Conservation (phyloP, 1,140 invertebrate genomes). For the Mya arenaria region DNA sequence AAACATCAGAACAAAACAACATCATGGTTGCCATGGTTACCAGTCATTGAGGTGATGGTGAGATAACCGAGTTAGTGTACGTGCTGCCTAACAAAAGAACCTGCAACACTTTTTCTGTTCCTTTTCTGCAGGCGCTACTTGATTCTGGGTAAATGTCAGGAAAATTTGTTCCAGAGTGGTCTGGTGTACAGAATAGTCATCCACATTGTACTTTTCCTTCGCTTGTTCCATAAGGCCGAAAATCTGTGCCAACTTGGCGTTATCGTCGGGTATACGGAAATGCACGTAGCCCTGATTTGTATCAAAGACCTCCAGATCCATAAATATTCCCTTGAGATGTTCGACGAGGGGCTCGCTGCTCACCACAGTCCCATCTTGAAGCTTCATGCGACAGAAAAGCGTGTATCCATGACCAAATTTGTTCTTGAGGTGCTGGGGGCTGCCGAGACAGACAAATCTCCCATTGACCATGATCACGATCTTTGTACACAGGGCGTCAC, state of each 20-base stretch:
- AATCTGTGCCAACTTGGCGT: slow-evolving; percentile 84
- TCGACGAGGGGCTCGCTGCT: slow-evolving; percentile 55
- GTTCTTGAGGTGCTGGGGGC: slow-evolving; percentile 82
- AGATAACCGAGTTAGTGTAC: too few relatives aligned
- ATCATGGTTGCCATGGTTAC: too few relatives aligned
- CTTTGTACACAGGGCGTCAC: slow-evolving; percentile 83
- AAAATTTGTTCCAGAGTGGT: slow-evolving; percentile 90
- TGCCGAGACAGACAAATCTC: slow-evolving; percentile 80
- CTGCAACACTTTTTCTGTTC: slow-evolving; percentile 17
- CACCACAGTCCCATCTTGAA: slow-evolving; percentile 18
- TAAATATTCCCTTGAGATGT: slow-evolving; percentile 68
- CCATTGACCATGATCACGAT: slow-evolving; percentile 84
- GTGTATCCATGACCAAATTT: slow-evolving; percentile 81
- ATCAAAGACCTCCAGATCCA: slow-evolving; percentile 83
- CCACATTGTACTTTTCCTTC: slow-evolving; percentile 84
- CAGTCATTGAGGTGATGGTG: too few relatives aligned
- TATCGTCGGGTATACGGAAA: slow-evolving; percentile 77
- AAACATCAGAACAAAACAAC: too few relatives aligned
- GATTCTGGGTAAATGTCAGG: slow-evolving; percentile 82
- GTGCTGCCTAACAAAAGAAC: neutral
- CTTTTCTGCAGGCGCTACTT: slow-evolving; percentile 61
- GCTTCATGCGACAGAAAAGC: slow-evolving; percentile 75
- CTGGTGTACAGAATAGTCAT: slow-evolving; percentile 89
- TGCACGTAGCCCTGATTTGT: slow-evolving; percentile 87
- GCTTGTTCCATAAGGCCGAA: slow-evolving; percentile 84